These are phyloP conservation scores for Salmo trutta DNA, from an alignment of 2,797 vertebrate species.

Conservation along the genomic window DNA sequence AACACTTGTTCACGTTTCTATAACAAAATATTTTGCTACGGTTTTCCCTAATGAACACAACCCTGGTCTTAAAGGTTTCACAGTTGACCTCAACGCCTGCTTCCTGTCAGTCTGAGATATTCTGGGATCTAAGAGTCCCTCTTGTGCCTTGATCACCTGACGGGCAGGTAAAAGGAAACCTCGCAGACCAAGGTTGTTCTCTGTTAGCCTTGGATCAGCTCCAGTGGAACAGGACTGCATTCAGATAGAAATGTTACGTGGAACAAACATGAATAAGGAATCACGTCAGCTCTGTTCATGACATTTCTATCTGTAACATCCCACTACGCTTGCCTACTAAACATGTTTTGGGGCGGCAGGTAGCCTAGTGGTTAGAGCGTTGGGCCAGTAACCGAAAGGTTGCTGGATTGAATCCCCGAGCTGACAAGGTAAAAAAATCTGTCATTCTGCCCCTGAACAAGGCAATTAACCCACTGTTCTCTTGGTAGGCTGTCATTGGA, in stretches of 20 bases:
- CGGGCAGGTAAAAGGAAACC: neutral
- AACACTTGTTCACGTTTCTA: neutral
- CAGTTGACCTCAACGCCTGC: neutral
- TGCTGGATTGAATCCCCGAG: no score
- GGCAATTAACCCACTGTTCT: no score
- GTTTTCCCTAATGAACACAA: neutral
- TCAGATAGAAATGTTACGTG: neutral
- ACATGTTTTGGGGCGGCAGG: no score
- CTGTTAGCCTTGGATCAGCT: neutral
- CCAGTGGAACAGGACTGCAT: neutral
- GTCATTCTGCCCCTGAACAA: no score
- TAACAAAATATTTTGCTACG: neutral
- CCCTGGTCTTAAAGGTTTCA: neutral
- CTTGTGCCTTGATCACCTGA: constrained; percentile 22
- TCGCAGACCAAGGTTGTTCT: neutral
- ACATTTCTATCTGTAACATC: neutral
- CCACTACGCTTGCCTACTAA: no score
- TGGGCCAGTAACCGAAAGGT: no score
- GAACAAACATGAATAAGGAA: neutral
- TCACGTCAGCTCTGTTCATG: neutral
- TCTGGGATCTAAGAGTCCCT: neutral
- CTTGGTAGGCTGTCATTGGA: no score
- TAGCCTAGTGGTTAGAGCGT: no score
- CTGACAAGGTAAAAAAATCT: no score
- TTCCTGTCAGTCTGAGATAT: neutral